Evolutionary conservation across 2,113 vertebrate species (phyloP).

Genomic region (Oreocharis arfaki): DNA sequence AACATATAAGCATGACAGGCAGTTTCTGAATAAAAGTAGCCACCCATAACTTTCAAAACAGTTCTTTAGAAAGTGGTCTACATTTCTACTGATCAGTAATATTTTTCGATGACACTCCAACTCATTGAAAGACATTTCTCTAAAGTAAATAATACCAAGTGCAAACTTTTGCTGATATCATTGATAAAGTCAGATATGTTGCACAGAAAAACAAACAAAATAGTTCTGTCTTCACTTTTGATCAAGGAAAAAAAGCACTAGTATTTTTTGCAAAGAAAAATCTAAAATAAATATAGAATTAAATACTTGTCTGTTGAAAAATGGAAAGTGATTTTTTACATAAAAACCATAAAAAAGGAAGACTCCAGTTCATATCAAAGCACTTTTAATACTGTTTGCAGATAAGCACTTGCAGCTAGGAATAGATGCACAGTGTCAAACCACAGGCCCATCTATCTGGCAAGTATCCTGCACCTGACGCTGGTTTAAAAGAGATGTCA

Average conservation of each 20-base stretch:
- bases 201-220: neutral
- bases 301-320: neutral
- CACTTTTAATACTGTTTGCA: neutral
- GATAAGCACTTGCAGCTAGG: neutral
- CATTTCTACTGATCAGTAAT: neutral
- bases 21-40: conserved; percentile 42
- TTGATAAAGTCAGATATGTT: neutral
- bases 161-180: neutral
- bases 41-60: neutral
- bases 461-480: neutral
- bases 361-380: neutral
- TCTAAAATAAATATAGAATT: neutral
- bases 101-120: neutral
- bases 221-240: neutral
- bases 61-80: neutral
- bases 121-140: neutral
- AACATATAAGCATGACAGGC: conserved; percentile 15
- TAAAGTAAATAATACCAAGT: neutral
- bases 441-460: neutral
- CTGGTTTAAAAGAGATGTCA: neutral
- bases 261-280: neutral
- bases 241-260: neutral
- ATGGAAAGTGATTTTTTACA: neutral
- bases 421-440: neutral
- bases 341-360: neutral